phyloP scores from a whole-genome alignment of 2,888 invertebrate genomes.

The Platynereis dumerilii region DNA sequence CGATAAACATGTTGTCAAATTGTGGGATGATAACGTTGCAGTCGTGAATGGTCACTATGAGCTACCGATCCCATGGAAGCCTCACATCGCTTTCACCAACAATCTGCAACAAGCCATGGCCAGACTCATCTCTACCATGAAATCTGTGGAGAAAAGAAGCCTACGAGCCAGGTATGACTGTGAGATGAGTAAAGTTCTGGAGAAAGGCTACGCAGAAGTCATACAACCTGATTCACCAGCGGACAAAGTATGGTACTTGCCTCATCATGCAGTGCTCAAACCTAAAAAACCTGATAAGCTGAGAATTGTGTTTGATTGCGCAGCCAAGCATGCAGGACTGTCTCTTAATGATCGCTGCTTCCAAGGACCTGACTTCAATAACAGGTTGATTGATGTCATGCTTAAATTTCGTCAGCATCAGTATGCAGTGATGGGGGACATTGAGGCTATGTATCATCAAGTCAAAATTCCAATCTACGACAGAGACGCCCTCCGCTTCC shows the following conservation, averaged over 20 bases:
- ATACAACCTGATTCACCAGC: not conserved
- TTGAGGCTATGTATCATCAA: constrained; percentile 35
- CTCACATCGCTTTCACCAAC: no score
- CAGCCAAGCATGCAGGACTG: constrained; percentile 22
- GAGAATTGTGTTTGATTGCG: no score
- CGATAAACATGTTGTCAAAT: no score
- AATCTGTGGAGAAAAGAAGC: no score
- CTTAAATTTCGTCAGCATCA: constrained; percentile 26
- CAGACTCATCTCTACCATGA: no score
- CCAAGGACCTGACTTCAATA: constrained; percentile 29
- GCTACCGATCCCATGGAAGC: no score
- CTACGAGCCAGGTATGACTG: no score
- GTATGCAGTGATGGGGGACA: constrained; percentile 31
- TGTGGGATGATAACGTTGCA: no score
- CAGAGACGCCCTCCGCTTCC: constrained; percentile 22
- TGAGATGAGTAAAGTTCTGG: constrained; percentile 9
- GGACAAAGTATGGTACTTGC: constrained; percentile 17
- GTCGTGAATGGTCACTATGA: no score
- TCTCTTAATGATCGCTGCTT: constrained; percentile 31
- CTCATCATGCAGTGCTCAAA: constrained; percentile 29
- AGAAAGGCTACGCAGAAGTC: constrained; percentile 16
- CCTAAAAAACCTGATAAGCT: constrained; percentile 27
- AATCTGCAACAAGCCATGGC: no score
- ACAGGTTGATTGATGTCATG: constrained; percentile 25
- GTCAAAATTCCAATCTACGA: constrained; percentile 21